Percentiles rank a stretch among this genome's conserved stretches.
These are phyloP conservation scores for Noctilio leporinus DNA, from an alignment of 2,113 vertebrate species.

Conservation along the genomic window DNA sequence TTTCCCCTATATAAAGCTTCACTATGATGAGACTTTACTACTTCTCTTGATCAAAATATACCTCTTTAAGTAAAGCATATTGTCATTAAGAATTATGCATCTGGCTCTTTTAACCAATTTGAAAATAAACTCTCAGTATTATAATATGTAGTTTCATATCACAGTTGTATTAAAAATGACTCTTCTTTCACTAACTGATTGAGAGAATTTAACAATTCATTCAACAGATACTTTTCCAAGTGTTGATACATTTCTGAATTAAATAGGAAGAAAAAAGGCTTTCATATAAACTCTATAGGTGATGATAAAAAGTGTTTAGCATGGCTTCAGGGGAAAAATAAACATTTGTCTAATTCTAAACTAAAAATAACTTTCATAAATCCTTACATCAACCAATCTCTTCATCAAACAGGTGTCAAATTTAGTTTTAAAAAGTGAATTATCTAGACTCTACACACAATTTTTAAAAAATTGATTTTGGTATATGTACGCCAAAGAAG, in stretches of 20 bases:
- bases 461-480: slow-evolving; percentile 9
- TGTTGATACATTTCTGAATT: not conserved
- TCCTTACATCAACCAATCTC: not conserved
- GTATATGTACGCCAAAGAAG: not conserved
- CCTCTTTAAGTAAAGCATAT: not conserved
- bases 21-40: not conserved
- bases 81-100: not conserved
- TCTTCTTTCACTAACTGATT: not conserved
- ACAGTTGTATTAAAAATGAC: not conserved
- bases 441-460: not conserved
- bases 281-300: not conserved
- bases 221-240: not conserved
- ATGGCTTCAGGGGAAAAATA: not conserved
- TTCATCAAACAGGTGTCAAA: not conserved
- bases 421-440: not conserved
- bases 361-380: not conserved
- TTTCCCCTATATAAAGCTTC: not conserved
- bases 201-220: not conserved
- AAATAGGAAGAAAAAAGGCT: not conserved
- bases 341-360: not conserved
- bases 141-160: not conserved
- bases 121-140: not conserved
- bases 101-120: not conserved
- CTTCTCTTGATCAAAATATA: not conserved
- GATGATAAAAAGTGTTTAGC: not conserved